phyloP scores from a whole-genome alignment of 2,888 invertebrate species.

The Rhyacophila evoluta region DNA sequence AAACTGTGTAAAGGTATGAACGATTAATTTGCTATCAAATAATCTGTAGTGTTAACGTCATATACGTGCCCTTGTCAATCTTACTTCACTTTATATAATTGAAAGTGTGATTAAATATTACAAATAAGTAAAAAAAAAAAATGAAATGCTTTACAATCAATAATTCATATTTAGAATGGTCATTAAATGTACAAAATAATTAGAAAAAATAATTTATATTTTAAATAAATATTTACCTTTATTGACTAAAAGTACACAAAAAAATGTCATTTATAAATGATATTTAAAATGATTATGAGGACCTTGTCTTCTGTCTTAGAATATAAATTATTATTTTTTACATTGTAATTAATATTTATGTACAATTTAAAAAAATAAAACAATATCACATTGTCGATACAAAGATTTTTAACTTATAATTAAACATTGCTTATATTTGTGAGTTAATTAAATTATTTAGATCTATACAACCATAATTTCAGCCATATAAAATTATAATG shows the following conservation, averaged over 20 bases:
- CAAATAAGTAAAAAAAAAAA: no score
- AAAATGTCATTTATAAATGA: background rate
- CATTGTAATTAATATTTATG: background rate
- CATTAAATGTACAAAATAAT: no score
- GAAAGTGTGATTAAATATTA: background rate
- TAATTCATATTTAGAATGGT: no score
- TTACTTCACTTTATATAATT: background rate
- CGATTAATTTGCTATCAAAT: no score
- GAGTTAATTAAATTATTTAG: no score
- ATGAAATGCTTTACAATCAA: no score
- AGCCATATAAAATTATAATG: no score
- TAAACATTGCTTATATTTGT: background rate
- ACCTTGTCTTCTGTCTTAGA: background rate
- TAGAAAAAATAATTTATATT: background rate
- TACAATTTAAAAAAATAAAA: background rate
- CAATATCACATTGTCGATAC: constrained; percentile 5
- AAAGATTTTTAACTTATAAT: background rate
- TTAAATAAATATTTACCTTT: constrained; percentile 11
- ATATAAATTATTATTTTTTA: background rate
- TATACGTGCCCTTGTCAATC: no score
- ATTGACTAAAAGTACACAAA: constrained; percentile 17
- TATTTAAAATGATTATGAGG: background rate
- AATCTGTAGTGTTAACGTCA: no score
- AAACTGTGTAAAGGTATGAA: no score
- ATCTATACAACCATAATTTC: no score